Evolutionary conservation across 2,113 vertebrate species (phyloP).

Genomic region (Mormyrus iriodes): DNA sequence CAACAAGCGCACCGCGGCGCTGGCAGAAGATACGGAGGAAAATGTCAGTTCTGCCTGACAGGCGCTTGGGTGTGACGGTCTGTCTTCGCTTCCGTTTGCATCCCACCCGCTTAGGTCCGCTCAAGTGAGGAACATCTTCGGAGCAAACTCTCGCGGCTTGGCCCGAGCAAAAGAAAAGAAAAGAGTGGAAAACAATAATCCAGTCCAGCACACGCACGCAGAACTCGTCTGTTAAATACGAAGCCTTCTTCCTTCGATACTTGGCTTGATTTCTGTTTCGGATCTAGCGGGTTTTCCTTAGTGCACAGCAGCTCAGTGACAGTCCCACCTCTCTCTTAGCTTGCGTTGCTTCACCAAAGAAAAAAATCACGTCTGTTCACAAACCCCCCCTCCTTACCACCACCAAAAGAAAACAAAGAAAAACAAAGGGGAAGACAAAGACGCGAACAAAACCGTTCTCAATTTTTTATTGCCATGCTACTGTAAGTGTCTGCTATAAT

Average conservation of each 20-base stretch:
- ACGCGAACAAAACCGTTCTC: background rate
- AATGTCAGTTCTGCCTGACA: background rate
- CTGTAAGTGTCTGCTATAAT: background rate
- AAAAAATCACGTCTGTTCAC: background rate
- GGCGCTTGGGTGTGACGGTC: slow-evolving; percentile 16
- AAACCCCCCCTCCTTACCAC: background rate
- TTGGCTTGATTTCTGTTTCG: background rate
- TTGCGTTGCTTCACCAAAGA: background rate
- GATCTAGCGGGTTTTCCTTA: background rate
- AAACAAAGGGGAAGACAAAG: background rate
- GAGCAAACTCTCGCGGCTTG: background rate
- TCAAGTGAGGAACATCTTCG: slow-evolving; percentile 12
- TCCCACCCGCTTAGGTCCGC: background rate
- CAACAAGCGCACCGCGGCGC: slow-evolving; percentile 1
- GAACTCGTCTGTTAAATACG: background rate
- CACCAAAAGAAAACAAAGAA: background rate
- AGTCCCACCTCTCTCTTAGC: background rate
- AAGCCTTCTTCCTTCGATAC: background rate
- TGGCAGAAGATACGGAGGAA: background rate
- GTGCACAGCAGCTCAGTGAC: background rate
- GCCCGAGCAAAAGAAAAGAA: background rate
- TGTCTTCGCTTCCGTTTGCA: slow-evolving; percentile 3
- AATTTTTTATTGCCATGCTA: background rate
- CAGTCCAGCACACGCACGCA: background rate
- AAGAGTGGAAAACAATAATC: background rate